Evolutionary conservation across 1,140 invertebrate genomes (phyloP), one percentile per base, ranked within the genome.

Genomic region (Heliconius hewitsoni): DNA sequence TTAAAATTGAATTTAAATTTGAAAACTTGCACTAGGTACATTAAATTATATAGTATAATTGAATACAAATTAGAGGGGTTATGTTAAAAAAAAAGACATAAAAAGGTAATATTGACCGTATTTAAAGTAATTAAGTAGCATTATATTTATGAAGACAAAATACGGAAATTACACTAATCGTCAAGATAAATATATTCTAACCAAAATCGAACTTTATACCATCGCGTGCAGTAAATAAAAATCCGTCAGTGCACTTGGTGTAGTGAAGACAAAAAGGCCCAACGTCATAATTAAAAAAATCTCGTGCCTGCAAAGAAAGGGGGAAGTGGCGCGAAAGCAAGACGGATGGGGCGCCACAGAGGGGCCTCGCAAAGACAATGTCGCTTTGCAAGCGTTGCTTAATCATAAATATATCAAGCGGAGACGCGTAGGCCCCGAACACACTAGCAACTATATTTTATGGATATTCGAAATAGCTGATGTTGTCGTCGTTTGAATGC

Each of bases 221-320:
- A 79, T 37, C 66, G 71, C 55, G 42, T 76, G 18, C 77, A 37
- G 70, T 55, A 74, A 78, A 76, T 60, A 75, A 74, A 80, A 78
- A 30, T 71, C 83, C 80, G 78, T 71, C 23, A 72, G 78, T 27
- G 11, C 71, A 50, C 71, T 79, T 84, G 83, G 85, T 84, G 83
- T 85, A 85, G 80, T 83, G 85, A 81, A 92, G 90, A 93, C 91
- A 94, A 93, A 94, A 94, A 93, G 88, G 90, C 89, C 86, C 88
- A 94, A 93, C 91, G 91, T 94, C 91, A 94, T 94, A 94, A 94
- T 94, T 94, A 94, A 94, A 94, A 94, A 94, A 94, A 94, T 92
- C 92, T 94, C 92, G 91, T 93, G 92, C 92, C 90, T 90, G 86
- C 89, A 92, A 90, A 94, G 90, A 94, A 94, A 93, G 89, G 91